Base-by-base conservation (phyloP, 2,888 invertebrate species). In the Argyra leucocephala region DNA sequence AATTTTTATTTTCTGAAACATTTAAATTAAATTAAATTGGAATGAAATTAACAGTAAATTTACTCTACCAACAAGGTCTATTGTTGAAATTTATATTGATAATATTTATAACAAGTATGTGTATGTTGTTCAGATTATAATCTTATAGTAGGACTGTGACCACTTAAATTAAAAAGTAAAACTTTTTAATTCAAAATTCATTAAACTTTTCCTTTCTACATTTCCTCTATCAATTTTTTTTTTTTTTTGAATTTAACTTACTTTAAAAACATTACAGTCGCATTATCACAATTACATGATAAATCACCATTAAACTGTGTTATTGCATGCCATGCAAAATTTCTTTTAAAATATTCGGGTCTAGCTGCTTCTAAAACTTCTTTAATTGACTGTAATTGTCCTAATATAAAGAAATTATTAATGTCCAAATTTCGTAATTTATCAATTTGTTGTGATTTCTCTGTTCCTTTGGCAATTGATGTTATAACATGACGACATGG, bases 401-500 rank as follows among this genome's bases (percentile, higher is more conserved):
- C 93, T 63, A 95, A 81, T 12, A 96, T 82, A 77, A 96, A 96
- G 75, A 90, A 93, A 75, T 95, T 93, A 24, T 93, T 90, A 59
- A 96, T 90, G 73, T 94, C 93, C 72, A 94, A 79, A 73, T 91
- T 88, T 23, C 91, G 82, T 65, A 91, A 81, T 74, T 88, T 85
- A 66, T 84, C 82, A 70, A 93, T 80, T 75, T 93, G 93, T 0
- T 83, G 83, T 70, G 84, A 84, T 10, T 80, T 76, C 1, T 76
- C 75, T 1, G 77, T 76, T 68, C 85, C 84, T 68, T 84, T 85
- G 70, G 86, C 83, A 66, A 83, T 82, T 48, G 83, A 82, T 4
- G 89, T 87, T 68, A 96, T 94, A 1, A 95, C 88, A 78, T 96
- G 95, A 12, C 95, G 84, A 0, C 93, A 91, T 7, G 94, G 91